Evolutionary conservation across 23 tunicate genomes (phyloP).

Genomic region (Trididemnum miniatum): DNA sequence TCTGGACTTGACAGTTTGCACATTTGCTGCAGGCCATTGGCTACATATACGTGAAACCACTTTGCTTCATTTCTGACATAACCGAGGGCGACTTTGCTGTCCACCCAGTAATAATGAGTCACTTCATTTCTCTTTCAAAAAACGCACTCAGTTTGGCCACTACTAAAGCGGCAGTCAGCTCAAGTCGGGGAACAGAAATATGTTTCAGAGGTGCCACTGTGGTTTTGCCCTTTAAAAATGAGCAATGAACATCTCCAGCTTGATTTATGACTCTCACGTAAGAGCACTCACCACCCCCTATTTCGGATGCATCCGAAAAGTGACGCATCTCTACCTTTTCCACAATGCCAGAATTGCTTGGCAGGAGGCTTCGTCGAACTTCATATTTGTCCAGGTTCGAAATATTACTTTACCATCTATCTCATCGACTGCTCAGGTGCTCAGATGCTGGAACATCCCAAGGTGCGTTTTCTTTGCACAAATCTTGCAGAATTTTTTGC

Average conservation of each 20-base stretch:
- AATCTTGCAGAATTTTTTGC: conserved; percentile 9
- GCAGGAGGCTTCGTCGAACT: conserved; percentile 25
- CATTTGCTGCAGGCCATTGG: conserved; percentile 1
- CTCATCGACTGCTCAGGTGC: background rate
- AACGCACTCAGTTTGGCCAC: background rate
- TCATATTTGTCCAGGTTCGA: background rate
- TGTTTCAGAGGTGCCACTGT: conserved; percentile 32
- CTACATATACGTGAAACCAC: conserved; percentile 1
- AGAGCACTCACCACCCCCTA: conserved; percentile 27
- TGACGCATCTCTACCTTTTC: background rate
- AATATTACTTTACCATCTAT: conserved; percentile 6
- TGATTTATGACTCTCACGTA: conserved; percentile 12
- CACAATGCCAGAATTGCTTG: conserved; percentile 12
- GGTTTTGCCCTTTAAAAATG: conserved; percentile 29
- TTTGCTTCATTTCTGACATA: conserved; percentile 14
- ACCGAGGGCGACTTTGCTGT: conserved; percentile 19
- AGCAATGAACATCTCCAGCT: conserved; percentile 3
- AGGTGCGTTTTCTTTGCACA: background rate
- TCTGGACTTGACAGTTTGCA: background rate
- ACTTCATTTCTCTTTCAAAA: background rate
- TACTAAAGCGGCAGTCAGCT: too few relatives aligned
- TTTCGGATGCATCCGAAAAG: conserved; percentile 33
- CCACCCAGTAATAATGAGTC: conserved; percentile 3
- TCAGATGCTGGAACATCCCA: conserved; percentile 16
- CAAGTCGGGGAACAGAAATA: conserved; percentile 22